These are phyloP conservation scores for Dufourea novaeangliae DNA, from an alignment of 1,140 invertebrate species.

Conservation along the genomic window DNA sequence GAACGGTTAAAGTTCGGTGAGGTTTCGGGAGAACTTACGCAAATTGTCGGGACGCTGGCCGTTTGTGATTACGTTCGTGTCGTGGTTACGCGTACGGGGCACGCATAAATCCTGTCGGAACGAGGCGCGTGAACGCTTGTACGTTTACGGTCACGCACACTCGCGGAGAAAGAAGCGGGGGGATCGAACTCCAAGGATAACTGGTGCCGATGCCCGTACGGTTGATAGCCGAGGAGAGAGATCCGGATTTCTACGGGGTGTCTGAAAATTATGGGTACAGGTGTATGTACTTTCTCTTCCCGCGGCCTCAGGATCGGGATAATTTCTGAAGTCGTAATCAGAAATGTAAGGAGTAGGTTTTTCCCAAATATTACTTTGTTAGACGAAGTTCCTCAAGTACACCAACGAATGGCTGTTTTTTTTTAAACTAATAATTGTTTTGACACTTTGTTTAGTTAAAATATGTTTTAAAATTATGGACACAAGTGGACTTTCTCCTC, in stretches of 20 bases:
- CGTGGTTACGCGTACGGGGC: slow-evolving; percentile 22
- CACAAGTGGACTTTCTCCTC: no score
- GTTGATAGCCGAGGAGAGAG: slow-evolving; percentile 29
- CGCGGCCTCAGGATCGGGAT: neutral
- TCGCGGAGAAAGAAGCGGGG: slow-evolving; percentile 38
- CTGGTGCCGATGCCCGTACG: slow-evolving; percentile 61
- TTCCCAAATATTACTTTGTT: no score
- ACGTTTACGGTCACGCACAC: slow-evolving; percentile 49
- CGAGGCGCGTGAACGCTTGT: neutral
- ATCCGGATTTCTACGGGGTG: slow-evolving; percentile 30
- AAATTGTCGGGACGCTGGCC: slow-evolving; percentile 2
- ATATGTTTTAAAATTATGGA: no score
- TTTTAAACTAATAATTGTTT: no score
- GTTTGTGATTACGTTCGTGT: slow-evolving; percentile 45
- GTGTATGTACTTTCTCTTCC: neutral
- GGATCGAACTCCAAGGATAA: slow-evolving; percentile 79
- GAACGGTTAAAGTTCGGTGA: no score
- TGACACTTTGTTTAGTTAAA: no score
- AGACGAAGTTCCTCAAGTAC: no score
- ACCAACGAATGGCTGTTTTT: no score
- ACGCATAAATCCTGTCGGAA: slow-evolving; percentile 35
- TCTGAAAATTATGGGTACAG: neutral
- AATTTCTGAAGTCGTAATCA: neutral
- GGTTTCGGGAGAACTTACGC: neutral
- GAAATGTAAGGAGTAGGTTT: no score